Evolutionary conservation across 2,113 vertebrate species (phyloP), one percentile per base, ranked within the genome.

Genomic region (Daboia siamensis): DNA sequence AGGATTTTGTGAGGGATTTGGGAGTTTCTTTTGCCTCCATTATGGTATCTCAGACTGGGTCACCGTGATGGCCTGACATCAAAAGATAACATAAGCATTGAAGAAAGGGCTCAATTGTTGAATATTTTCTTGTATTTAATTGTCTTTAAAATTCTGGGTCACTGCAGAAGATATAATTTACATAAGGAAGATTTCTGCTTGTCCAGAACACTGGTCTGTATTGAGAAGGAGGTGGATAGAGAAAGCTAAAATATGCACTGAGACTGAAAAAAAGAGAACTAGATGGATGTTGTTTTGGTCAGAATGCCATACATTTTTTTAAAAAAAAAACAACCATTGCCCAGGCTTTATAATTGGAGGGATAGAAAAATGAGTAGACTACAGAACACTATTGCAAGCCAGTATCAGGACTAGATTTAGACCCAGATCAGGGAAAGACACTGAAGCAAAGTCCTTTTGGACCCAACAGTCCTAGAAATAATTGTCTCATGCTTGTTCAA

Each of bases 21-120:
- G 69, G 29, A 94, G 93, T 95, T 96, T 95, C 95, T 80, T 87
- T 90, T 94, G 86, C 51, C 33, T 94, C 90, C 90, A 80, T 87
- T 93, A 94, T 97, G 94, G 94, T 95, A 95, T 96, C 92, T 94
- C 87, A 0, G 0, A 90, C 95, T 97, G 93, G 95, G 95, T 97
- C 96, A 97, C 90, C 95, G 92, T 96, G 95, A 94, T 93, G 95
- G 95, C 86, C 95, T 96, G 94, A 95, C 95, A 94, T 93, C 95
- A 96, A 92, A 54, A 55, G 90, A 89, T 91, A 96, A 92, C 93
- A 95, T 94, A 96, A 96, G 94, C 90, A 91, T 94, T 96, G 86
- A 93, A 93, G 91, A 92, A 92, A 59, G 5, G 8, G 12, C 6
- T 33, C 91, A 94, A 91, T 93, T 94, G 91, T 90, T 92, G 94